A percentile compares a stretch with the other conserved stretches of the same genome.
Evolutionary conservation across 2,113 vertebrate genomes (phyloP).

Genomic region (Hydropotes inermis): DNA sequence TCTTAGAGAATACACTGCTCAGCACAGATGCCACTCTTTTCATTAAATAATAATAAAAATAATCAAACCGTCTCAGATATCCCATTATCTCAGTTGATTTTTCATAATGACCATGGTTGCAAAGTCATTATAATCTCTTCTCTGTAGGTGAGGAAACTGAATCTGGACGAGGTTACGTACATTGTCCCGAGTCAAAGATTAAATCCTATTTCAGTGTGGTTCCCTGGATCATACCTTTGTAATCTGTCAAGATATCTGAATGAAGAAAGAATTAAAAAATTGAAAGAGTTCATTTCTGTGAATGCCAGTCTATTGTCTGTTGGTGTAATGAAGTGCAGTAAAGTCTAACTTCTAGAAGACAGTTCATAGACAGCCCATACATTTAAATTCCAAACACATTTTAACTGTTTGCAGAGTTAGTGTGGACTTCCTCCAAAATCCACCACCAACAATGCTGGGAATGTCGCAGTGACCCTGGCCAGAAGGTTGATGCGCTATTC

Average conservation of each 20-base stretch:
- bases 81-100: background rate
- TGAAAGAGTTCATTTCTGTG: background rate
- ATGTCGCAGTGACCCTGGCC: background rate
- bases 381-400: background rate
- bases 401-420: background rate
- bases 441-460: background rate
- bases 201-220: background rate
- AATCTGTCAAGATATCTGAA: background rate
- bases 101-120: background rate
- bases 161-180: background rate
- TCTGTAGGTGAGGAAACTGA: background rate
- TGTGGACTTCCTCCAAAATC: background rate
- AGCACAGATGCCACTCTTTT: background rate
- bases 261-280: background rate
- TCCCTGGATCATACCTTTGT: background rate
- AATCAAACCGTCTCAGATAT: background rate
- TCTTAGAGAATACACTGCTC: background rate
- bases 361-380: background rate
- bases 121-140: background rate
- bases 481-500: background rate
- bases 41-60: background rate
- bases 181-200: background rate
- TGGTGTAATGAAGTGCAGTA: slow-evolving; percentile 1
- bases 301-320: background rate
- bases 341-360: slow-evolving; percentile 23